These are phyloP conservation scores for Malacoctenus gilli DNA, from an alignment of 2,797 vertebrate species.

Conservation along the genomic window DNA sequence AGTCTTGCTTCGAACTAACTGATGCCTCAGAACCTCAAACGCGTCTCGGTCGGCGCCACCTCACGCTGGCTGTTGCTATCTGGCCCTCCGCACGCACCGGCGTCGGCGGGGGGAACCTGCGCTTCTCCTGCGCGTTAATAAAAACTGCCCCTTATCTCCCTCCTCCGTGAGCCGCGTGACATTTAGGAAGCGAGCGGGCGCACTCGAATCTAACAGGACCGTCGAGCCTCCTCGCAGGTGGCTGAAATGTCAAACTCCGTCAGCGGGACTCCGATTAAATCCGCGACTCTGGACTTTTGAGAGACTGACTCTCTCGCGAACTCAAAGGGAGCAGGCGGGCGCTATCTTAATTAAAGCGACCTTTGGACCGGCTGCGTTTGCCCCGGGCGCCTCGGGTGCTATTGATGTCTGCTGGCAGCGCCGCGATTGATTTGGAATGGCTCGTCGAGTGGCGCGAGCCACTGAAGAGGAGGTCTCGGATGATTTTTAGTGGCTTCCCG, in stretches of 20 bases:
- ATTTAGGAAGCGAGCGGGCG: conserved; percentile 22
- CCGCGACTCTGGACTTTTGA: conserved; percentile 8
- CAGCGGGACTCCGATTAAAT: conserved; percentile 19
- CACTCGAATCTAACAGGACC: no score
- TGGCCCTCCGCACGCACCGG: background rate
- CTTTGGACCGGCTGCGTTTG: no score
- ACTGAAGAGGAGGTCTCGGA: no score
- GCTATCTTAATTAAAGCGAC: conserved; percentile 57
- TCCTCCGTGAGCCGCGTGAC: conserved; percentile 19
- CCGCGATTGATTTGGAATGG: conserved; percentile 38
- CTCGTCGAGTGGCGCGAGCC: conserved; percentile 9
- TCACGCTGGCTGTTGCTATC: background rate
- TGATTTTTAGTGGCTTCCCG: conserved; percentile 26
- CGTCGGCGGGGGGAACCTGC: background rate
- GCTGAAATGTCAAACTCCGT: conserved; percentile 41
- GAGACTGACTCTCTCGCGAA: no score
- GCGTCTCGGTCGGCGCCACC: background rate
- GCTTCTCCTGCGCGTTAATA: no score
- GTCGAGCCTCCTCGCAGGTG: no score
- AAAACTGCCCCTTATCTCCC: conserved; percentile 8
- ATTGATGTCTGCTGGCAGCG: no score
- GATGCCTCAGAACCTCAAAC: no score
- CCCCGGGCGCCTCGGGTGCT: conserved; percentile 24
- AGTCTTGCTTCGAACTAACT: no score
- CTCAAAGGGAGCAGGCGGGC: conserved; percentile 10